phyloP scores from a whole-genome alignment of 2,113 vertebrate genomes.

The Felis catus region DNA sequence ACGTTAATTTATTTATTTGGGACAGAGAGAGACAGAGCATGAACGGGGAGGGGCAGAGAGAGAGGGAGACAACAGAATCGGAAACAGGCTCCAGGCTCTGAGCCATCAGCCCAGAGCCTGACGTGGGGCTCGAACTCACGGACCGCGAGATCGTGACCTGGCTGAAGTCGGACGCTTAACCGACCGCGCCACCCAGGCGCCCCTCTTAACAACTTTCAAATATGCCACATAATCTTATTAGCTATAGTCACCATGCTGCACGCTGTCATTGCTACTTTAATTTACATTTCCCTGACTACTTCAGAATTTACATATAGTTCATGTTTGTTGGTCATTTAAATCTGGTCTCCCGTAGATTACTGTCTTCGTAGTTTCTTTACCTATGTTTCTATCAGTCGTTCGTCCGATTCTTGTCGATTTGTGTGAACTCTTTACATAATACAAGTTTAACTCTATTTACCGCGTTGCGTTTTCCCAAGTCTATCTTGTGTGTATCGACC shows the following conservation, averaged over 20 bases:
- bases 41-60: too few species aligned
- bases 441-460: background rate
- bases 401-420: background rate
- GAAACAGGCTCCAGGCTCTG: too few species aligned
- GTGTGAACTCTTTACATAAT: background rate
- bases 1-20: too few species aligned
- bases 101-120: too few species aligned
- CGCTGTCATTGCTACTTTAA: background rate
- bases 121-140: too few species aligned
- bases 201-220: background rate
- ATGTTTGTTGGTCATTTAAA: background rate
- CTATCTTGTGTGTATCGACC: background rate
- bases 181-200: too few species aligned
- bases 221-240: background rate
- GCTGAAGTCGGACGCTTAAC: too few species aligned
- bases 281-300: background rate
- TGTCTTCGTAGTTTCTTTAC: background rate
- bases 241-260: background rate
- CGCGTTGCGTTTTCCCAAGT: background rate
- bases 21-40: too few species aligned
- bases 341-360: background rate
- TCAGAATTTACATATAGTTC: background rate
- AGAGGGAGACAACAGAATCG: too few species aligned
- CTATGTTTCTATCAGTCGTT: background rate
- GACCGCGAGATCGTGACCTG: too few species aligned